Conservation (phyloP, 2,888 invertebrate species). For the Yponomeuta sedellus region DNA sequence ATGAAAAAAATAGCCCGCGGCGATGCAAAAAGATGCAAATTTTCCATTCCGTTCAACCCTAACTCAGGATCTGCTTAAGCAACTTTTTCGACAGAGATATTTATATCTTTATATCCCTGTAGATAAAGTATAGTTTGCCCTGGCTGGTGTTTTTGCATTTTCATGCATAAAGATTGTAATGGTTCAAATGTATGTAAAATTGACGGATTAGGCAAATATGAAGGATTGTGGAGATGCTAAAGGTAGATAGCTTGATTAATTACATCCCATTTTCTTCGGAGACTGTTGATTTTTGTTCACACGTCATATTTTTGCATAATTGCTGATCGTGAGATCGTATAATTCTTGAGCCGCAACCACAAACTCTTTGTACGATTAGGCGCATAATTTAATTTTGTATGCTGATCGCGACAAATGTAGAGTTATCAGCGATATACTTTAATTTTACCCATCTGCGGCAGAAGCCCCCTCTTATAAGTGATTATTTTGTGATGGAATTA, state of each 20-base stretch:
- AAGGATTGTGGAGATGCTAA: slow-evolving; percentile 27
- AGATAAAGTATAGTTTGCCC: not conserved
- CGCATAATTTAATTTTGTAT: not conserved
- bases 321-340: not conserved
- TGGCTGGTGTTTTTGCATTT: not conserved
- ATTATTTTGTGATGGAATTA: too few species aligned
- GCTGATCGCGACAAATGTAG: not conserved
- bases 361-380: not conserved
- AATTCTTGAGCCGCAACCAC: not conserved
- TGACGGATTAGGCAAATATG: slow-evolving; percentile 57
- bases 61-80: slow-evolving; percentile 10
- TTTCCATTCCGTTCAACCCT: slow-evolving; percentile 34
- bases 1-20: slow-evolving; percentile 38
- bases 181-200: slow-evolving; percentile 23
- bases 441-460: too few species aligned
- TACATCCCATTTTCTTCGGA: slow-evolving; percentile 40
- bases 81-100: too few species aligned
- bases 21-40: slow-evolving; percentile 53
- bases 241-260: slow-evolving; percentile 49
- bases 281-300: slow-evolving; percentile 31
- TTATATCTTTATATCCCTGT: not conserved
- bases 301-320: slow-evolving; percentile 39
- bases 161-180: not conserved
- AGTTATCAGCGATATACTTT: not conserved
- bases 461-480: too few species aligned